Conservation (phyloP, 2,113 vertebrate genomes). For the Lota lota region DNA sequence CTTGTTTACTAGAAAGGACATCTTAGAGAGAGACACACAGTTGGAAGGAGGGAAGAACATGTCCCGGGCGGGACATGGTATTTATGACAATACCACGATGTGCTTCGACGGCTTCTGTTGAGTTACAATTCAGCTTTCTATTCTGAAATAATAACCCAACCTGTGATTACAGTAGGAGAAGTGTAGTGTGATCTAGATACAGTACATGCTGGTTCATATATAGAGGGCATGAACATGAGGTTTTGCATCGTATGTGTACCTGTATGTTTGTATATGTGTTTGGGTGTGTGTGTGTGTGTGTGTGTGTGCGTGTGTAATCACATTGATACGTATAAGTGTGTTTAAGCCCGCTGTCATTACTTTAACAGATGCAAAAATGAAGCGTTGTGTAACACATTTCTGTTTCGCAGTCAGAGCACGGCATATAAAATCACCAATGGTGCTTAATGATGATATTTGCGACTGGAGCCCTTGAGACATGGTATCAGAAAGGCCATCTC, state of each 20-base stretch:
- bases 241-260: background rate
- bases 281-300: background rate
- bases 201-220: no score
- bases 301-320: background rate
- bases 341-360: slow-evolving; percentile 7
- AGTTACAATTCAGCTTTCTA: background rate
- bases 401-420: slow-evolving; percentile 16
- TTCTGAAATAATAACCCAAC: background rate
- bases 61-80: background rate
- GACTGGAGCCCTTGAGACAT: slow-evolving; percentile 26
- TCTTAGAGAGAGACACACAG: background rate
- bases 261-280: background rate
- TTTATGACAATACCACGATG: no score
- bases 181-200: no score
- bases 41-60: background rate
- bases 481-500: slow-evolving; percentile 48
- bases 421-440: slow-evolving; percentile 6
- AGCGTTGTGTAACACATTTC: background rate
- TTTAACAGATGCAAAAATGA: slow-evolving; percentile 12
- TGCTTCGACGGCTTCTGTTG: background rate
- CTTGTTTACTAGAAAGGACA: background rate
- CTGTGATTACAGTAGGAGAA: background rate
- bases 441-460: slow-evolving; percentile 48
- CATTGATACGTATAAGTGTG: background rate
- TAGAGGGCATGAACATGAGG: no score